Conservation (phyloP, 2,888 invertebrate genomes). For the Apamea anceps region DNA sequence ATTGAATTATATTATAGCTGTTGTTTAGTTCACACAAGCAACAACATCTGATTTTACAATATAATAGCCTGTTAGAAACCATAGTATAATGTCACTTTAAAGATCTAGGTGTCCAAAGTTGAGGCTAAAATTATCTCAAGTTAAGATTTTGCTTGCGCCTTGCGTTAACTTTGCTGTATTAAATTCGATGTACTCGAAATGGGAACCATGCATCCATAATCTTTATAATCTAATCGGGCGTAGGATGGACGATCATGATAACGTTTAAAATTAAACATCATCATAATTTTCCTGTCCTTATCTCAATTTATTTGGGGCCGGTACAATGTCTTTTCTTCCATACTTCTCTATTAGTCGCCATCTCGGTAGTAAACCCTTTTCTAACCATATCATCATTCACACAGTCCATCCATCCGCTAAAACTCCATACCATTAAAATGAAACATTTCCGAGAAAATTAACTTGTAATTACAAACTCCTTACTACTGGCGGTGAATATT, state of each 20-base stretch:
- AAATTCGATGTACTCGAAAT: background rate
- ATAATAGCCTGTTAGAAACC: background rate
- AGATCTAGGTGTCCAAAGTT: background rate
- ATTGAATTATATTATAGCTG: background rate
- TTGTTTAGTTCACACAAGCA: background rate
- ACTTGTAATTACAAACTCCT: background rate
- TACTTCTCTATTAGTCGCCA: too few relatives aligned
- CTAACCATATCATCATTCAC: too few relatives aligned
- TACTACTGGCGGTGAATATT: slow-evolving; percentile 16
- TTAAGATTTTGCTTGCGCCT: background rate
- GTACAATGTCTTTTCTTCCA: too few relatives aligned
- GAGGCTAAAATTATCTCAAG: background rate
- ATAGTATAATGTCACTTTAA: background rate
- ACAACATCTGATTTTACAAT: background rate
- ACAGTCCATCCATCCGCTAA: too few relatives aligned
- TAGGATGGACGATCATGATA: background rate
- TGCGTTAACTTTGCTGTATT: background rate
- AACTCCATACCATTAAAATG: background rate
- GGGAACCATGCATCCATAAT: background rate
- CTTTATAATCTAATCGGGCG: background rate
- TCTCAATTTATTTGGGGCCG: too few relatives aligned
- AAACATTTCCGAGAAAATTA: slow-evolving; percentile 13
- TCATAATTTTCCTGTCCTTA: background rate
- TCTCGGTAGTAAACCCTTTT: too few relatives aligned
- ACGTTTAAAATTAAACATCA: background rate